Percentiles rank a stretch among this genome's conserved stretches.
Conservation (phyloP, 2,888 invertebrate species). For the Pogonocherus hispidulus region DNA sequence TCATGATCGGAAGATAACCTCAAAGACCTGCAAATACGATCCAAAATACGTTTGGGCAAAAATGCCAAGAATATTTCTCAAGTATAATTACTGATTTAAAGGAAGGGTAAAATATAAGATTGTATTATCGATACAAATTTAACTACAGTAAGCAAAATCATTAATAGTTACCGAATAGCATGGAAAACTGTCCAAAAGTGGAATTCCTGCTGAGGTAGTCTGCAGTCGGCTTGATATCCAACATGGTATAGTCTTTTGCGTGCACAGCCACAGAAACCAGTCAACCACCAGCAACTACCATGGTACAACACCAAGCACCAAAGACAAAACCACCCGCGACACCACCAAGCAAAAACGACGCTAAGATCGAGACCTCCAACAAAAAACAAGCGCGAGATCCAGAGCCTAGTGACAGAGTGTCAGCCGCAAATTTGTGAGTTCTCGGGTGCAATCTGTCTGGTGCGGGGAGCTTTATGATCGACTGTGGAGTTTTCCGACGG, state of each 20-base stretch:
- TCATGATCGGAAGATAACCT: too few species aligned
- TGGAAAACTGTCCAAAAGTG: slow-evolving; percentile 94
- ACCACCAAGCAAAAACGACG: background rate
- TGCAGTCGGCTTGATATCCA: slow-evolving; percentile 93
- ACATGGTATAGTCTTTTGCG: slow-evolving; percentile 71
- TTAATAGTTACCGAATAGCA: slow-evolving; percentile 92
- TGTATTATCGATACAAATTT: too few species aligned
- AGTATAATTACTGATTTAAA: too few species aligned
- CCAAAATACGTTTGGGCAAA: too few species aligned
- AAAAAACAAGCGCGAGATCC: slow-evolving; percentile 7
- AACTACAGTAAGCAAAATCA: too few species aligned
- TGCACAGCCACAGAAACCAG: slow-evolving; percentile 12
- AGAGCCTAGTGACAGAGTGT: slow-evolving; percentile 42
- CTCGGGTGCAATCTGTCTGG: slow-evolving; percentile 58
- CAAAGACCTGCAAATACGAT: too few species aligned
- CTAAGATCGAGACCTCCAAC: background rate
- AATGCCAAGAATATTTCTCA: too few species aligned
- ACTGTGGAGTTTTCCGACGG: slow-evolving; percentile 64
- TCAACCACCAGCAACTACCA: slow-evolving; percentile 25
- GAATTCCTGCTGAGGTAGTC: slow-evolving; percentile 93
- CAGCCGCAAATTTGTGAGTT: slow-evolving; percentile 46
- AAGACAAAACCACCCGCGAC: slow-evolving; percentile 1
- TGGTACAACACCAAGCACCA: slow-evolving; percentile 8
- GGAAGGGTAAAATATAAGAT: too few species aligned
- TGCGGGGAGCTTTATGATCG: slow-evolving; percentile 65